phyloP scores from a whole-genome alignment of 2,888 invertebrate genomes.

The Notodonta dromedarius region DNA sequence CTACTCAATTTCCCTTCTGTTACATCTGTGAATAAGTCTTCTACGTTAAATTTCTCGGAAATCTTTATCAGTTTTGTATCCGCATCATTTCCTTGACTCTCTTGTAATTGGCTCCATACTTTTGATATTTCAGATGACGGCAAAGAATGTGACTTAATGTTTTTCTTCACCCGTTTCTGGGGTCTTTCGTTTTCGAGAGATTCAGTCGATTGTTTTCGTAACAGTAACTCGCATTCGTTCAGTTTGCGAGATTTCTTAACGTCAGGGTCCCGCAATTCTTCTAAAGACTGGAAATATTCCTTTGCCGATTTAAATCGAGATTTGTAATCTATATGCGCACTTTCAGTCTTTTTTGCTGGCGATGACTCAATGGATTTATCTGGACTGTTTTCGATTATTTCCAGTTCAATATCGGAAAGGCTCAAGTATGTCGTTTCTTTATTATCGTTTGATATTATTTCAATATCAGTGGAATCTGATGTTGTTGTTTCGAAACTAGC shows the following conservation, averaged over 20 bases:
- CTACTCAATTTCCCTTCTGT: slow-evolving; percentile 76
- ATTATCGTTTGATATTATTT: slow-evolving; percentile 44
- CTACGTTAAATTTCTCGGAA: slow-evolving; percentile 80
- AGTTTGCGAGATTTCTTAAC: slow-evolving; percentile 60
- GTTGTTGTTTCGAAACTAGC: slow-evolving; percentile 50
- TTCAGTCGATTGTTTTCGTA: slow-evolving; percentile 65
- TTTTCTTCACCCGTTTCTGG: slow-evolving; percentile 60
- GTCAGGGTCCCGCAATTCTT: slow-evolving; percentile 60
- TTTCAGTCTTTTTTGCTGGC: slow-evolving; percentile 52
- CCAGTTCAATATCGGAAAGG: slow-evolving; percentile 75
- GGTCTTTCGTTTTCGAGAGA: slow-evolving; percentile 62
- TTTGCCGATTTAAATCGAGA: slow-evolving; percentile 77
- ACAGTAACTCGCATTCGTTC: slow-evolving; percentile 71
- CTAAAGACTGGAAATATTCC: slow-evolving; percentile 78
- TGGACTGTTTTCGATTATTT: slow-evolving; percentile 67
- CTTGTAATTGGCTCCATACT: slow-evolving; percentile 68
- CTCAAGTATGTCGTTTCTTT: slow-evolving; percentile 65
- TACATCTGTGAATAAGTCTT: slow-evolving; percentile 78
- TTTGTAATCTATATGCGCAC: slow-evolving; percentile 67
- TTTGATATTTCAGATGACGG: slow-evolving; percentile 77
- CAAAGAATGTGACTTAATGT: slow-evolving; percentile 70
- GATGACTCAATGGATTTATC: slow-evolving; percentile 55
- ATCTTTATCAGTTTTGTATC: slow-evolving; percentile 70
- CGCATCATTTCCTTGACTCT: slow-evolving; percentile 44
- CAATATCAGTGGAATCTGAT: slow-evolving; percentile 50